A percentile compares a stretch with the other conserved stretches of the same genome.
phyloP scores from a whole-genome alignment of 2,888 invertebrate species.

The Aplocera efformata region DNA sequence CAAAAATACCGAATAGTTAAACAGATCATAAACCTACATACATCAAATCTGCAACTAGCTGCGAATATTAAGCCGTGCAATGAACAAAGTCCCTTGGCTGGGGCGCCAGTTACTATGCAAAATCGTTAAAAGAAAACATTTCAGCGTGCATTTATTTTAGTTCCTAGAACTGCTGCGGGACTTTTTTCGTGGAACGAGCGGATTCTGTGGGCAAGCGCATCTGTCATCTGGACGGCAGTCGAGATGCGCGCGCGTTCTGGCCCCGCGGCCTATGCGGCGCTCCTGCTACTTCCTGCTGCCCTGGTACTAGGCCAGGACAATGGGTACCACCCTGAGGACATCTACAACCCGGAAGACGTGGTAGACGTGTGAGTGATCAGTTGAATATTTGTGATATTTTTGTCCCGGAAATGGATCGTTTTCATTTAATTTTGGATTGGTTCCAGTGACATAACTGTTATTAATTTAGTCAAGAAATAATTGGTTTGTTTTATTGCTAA shows the following conservation, averaged over 20 bases:
- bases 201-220: slow-evolving; percentile 62
- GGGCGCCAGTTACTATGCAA: background rate
- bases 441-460: slow-evolving; percentile 5
- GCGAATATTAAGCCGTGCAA: background rate
- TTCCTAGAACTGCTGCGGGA: too few relatives aligned
- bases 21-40: slow-evolving; percentile 12
- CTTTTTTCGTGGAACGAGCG: slow-evolving; percentile 30
- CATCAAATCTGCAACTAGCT: slow-evolving; percentile 2
- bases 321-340: slow-evolving; percentile 66
- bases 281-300: slow-evolving; percentile 52
- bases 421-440: slow-evolving; percentile 15
- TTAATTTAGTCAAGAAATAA: slow-evolving; percentile 1
- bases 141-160: too few relatives aligned
- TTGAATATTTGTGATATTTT: slow-evolving; percentile 24
- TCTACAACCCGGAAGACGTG: slow-evolving; percentile 58
- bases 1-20: slow-evolving; percentile 5
- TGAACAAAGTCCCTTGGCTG: background rate
- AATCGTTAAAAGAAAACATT: too few relatives aligned
- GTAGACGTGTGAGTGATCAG: slow-evolving; percentile 71
- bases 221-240: slow-evolving; percentile 57
- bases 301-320: slow-evolving; percentile 58
- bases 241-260: slow-evolving; percentile 70
- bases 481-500: too few relatives aligned
- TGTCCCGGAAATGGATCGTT: slow-evolving; percentile 25
- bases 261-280: slow-evolving; percentile 53